These are phyloP conservation scores for Aphodius granarius DNA, from an alignment of 2,888 invertebrate species.

Conservation along the genomic window DNA sequence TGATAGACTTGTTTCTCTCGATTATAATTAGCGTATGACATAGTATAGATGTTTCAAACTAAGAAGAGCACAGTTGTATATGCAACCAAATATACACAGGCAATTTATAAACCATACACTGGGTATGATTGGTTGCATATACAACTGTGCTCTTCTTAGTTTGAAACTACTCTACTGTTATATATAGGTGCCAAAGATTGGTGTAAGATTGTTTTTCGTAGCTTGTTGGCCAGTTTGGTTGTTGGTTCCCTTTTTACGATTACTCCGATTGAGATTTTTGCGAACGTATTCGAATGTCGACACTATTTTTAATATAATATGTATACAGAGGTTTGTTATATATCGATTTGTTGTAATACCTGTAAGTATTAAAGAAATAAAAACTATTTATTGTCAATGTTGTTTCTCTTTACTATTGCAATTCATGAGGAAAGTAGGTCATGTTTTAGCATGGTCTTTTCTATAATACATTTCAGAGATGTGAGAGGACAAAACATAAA, in stretches of 20 bases:
- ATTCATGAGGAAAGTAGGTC: no score
- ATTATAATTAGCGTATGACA: background rate
- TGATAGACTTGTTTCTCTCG: background rate
- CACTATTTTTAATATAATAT: slow-evolving; percentile 15
- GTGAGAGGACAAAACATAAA: background rate
- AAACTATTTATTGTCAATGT: slow-evolving; percentile 6
- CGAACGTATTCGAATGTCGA: background rate
- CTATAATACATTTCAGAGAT: no score
- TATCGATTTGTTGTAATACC: slow-evolving; percentile 11
- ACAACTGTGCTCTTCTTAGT: no score
- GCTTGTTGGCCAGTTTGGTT: background rate
- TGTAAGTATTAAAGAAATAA: slow-evolving; percentile 1
- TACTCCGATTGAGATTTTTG: background rate
- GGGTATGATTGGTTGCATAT: no score
- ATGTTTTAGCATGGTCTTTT: no score
- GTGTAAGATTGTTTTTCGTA: background rate
- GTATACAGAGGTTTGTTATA: slow-evolving; percentile 19
- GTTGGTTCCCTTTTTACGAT: background rate
- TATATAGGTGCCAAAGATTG: background rate
- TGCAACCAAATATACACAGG: no score
- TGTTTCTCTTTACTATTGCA: background rate
- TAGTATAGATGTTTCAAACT: no score
- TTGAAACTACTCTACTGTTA: background rate
- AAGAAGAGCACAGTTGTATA: no score
- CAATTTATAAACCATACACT: no score